These are phyloP conservation scores for Nephrotoma guestfalica DNA, from an alignment of 2,888 invertebrate species.

Conservation along the genomic window DNA sequence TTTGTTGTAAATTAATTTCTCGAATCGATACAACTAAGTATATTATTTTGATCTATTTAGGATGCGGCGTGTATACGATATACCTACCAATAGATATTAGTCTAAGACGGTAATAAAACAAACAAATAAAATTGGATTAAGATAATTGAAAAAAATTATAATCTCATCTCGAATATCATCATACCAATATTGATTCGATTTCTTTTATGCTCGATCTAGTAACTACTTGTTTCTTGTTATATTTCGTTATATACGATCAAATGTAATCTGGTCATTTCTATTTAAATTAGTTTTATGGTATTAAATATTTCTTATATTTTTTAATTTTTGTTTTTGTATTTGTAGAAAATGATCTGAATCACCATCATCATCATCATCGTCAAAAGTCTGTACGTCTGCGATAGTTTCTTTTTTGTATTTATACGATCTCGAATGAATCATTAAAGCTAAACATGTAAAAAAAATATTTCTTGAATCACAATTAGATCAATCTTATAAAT, in stretches of 20 bases:
- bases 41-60: no score
- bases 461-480: no score
- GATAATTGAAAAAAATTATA: neutral
- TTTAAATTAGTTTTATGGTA: neutral
- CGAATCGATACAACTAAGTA: neutral
- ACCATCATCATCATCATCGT: neutral
- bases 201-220: neutral
- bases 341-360: neutral
- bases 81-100: no score
- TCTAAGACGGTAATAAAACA: neutral
- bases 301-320: neutral
- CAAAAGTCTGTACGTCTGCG: neutral
- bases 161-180: neutral
- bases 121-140: neutral
- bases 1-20: neutral
- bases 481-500: no score
- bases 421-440: neutral
- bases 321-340: neutral
- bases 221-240: neutral
- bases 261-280: neutral
- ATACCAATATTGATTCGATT: neutral
- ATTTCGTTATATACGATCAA: neutral
- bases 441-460: neutral
- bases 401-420: neutral
- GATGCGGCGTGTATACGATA: no score